phyloP scores from a whole-genome alignment of 2,888 invertebrate species.

The Himalopsyche anomala region DNA sequence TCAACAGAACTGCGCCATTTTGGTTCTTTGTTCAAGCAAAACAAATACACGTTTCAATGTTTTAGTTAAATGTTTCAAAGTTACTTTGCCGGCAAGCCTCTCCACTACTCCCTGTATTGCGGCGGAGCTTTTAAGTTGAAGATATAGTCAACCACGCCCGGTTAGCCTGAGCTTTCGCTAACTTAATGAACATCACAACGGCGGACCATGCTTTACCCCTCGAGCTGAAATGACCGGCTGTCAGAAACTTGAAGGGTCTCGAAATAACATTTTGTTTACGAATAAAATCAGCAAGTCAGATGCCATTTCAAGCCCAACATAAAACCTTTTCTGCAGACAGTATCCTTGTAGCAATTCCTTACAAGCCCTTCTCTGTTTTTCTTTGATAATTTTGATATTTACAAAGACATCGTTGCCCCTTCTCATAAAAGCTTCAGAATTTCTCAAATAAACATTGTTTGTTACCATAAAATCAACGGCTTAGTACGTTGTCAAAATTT shows the following conservation, averaged over 20 bases:
- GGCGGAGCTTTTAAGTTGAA: conserved; percentile 45
- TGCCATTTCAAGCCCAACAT: neutral
- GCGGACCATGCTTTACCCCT: neutral
- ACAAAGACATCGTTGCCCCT: neutral
- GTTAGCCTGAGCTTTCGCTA: conserved; percentile 1
- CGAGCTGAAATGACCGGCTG: conserved; percentile 17
- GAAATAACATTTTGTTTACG: conserved; percentile 29
- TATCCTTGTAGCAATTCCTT: neutral
- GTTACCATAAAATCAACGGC: too few species aligned
- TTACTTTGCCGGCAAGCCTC: neutral
- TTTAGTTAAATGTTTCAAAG: conserved; percentile 27
- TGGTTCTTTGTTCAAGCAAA: conserved; percentile 37
- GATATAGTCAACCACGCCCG: conserved; percentile 44
- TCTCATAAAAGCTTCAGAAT: too few species aligned
- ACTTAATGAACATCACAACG: conserved; percentile 19
- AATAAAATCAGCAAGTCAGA: conserved; percentile 34
- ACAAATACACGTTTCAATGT: conserved; percentile 43
- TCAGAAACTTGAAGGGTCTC: conserved; percentile 16
- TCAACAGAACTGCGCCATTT: conserved; percentile 10
- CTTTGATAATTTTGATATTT: neutral
- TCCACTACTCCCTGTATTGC: conserved; percentile 12
- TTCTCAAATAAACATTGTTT: too few species aligned
- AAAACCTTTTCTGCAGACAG: conserved; percentile 23
- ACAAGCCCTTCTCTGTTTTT: neutral
- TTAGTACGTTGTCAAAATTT: too few species aligned